Percentiles rank a stretch among this genome's conserved stretches.
These are phyloP conservation scores for Busseola fusca DNA, from an alignment of 2,888 invertebrate species.

Conservation along the genomic window DNA sequence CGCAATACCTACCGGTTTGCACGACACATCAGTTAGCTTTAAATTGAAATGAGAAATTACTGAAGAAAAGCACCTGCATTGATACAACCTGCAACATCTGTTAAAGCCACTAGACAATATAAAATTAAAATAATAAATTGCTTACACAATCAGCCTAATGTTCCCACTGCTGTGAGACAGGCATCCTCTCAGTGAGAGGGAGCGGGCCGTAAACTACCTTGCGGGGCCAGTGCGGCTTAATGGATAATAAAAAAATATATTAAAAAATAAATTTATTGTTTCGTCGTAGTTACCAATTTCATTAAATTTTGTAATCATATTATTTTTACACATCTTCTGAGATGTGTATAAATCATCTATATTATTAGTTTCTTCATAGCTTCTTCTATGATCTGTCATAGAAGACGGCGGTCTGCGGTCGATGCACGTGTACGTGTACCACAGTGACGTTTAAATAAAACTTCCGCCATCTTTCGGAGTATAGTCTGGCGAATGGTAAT, in stretches of 20 bases:
- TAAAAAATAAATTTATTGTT: too few species aligned
- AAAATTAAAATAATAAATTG: too few species aligned
- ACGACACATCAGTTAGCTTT: background rate
- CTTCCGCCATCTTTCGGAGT: constrained; percentile 65
- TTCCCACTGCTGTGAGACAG: background rate
- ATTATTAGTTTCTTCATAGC: too few species aligned
- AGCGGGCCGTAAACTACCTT: too few species aligned
- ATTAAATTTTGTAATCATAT: too few species aligned
- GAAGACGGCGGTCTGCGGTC: constrained; percentile 41
- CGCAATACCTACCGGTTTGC: background rate
- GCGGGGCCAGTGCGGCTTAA: too few species aligned
- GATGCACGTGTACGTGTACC: constrained; percentile 50
- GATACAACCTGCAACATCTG: background rate
- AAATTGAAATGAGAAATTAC: background rate
- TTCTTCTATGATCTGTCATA: too few species aligned
- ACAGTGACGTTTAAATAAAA: constrained; percentile 69
- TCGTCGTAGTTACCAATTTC: too few species aligned
- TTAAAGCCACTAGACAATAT: background rate
- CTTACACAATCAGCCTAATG: background rate
- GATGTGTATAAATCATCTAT: too few species aligned
- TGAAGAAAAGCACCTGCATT: background rate
- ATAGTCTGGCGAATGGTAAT: constrained; percentile 68
- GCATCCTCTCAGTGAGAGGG: background rate
- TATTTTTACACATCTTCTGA: background rate
- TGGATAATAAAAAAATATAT: too few species aligned